phyloP scores from a whole-genome alignment of 1,140 invertebrate species.

The Protaetia brevitarsis region DNA sequence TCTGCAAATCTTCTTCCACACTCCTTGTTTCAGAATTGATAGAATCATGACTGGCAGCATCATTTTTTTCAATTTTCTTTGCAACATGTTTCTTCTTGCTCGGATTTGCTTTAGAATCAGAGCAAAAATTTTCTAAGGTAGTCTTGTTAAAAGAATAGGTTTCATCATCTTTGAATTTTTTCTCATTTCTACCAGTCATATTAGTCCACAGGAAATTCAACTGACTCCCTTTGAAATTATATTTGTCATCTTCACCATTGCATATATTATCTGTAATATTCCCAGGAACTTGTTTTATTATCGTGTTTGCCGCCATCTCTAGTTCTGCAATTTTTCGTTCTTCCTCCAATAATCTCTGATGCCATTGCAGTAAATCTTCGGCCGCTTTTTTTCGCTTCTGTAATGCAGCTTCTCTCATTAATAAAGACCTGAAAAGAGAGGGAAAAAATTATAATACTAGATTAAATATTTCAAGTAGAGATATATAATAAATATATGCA shows the following conservation, averaged over 20 bases:
- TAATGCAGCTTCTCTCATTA: conserved; percentile 45
- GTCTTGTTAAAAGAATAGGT: conserved; percentile 34
- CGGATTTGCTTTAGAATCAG: conserved; percentile 28
- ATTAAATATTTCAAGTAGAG: not conserved
- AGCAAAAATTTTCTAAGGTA: conserved; percentile 34
- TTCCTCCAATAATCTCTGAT: conserved; percentile 45
- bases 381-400: conserved; percentile 43
- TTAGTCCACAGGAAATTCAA: conserved; percentile 37
- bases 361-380: conserved; percentile 47
- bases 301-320: conserved; percentile 40
- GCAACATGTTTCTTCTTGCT: conserved; percentile 7
- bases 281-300: conserved; percentile 37
- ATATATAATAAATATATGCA: not conserved
- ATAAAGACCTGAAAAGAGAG: conserved; percentile 36
- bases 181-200: conserved; percentile 33
- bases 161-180: conserved; percentile 35
- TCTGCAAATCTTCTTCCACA: not conserved
- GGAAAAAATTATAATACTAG: not conserved
- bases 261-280: conserved; percentile 14
- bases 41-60: not conserved
- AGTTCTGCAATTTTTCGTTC: conserved; percentile 44
- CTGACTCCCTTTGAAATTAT: conserved; percentile 34
- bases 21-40: not conserved
- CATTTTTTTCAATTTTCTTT: conserved; percentile 17
- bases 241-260: conserved; percentile 18